Evolutionary conservation across 2,888 invertebrate species (phyloP).

Genomic region (Muschampia plurimacula): DNA sequence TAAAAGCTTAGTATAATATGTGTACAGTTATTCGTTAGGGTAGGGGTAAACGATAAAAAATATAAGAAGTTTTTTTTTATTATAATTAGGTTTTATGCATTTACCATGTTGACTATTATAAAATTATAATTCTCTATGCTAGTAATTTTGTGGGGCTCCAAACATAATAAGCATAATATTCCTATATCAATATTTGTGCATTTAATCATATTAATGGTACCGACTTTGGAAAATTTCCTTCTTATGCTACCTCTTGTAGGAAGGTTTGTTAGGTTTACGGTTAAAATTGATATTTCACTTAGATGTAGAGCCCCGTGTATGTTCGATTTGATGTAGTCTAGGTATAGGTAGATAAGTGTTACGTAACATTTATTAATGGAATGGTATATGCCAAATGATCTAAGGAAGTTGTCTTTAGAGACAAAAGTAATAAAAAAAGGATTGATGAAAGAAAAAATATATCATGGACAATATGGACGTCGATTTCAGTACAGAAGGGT

Average conservation of each 20-base stretch:
- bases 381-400: slow-evolving; percentile 27
- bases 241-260: slow-evolving; percentile 54
- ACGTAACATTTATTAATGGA: slow-evolving; percentile 56
- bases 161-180: slow-evolving; percentile 43
- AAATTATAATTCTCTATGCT: slow-evolving; percentile 63
- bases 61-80: slow-evolving; percentile 63
- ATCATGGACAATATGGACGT: background rate
- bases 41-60: slow-evolving; percentile 80
- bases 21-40: slow-evolving; percentile 65
- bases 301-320: slow-evolving; percentile 60
- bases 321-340: slow-evolving; percentile 75
- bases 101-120: slow-evolving; percentile 83
- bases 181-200: slow-evolving; percentile 45
- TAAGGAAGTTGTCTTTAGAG: slow-evolving; percentile 8
- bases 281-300: slow-evolving; percentile 49
- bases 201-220: slow-evolving; percentile 42
- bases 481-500: background rate
- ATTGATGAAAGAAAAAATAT: background rate
- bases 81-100: slow-evolving; percentile 75
- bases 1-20: too few relatives aligned
- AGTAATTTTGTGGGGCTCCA: slow-evolving; percentile 58
- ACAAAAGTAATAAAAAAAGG: background rate
- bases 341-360: slow-evolving; percentile 72
- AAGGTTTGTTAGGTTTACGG: slow-evolving; percentile 49
- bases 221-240: slow-evolving; percentile 43